Percentiles rank a stretch among this genome's conserved stretches.
These are phyloP conservation scores for Listronotus bonariensis DNA, from an alignment of 1,140 invertebrate genomes.

Conservation along the genomic window DNA sequence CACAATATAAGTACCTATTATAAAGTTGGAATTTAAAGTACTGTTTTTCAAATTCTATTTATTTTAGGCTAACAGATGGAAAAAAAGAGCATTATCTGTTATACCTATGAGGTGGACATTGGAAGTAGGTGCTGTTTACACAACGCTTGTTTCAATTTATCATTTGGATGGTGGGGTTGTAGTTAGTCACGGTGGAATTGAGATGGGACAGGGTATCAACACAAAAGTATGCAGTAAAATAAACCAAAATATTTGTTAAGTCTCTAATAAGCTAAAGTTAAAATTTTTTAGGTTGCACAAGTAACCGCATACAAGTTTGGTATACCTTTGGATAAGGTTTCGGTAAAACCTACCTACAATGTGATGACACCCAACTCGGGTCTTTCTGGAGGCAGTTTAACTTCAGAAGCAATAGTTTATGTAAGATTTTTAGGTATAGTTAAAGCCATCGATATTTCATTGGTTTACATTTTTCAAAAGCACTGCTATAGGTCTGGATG, in stretches of 20 bases:
- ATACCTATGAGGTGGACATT: constrained; percentile 71
- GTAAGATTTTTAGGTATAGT: constrained; percentile 56
- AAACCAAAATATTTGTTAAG: too few species aligned
- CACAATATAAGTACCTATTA: too few species aligned
- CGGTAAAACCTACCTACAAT: constrained; percentile 69
- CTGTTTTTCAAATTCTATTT: too few species aligned
- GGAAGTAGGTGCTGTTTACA: constrained; percentile 62
- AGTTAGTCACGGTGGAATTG: constrained; percentile 78
- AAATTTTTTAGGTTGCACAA: constrained; percentile 62
- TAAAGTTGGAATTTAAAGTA: too few species aligned
- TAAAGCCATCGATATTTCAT: too few species aligned
- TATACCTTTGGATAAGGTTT: constrained; percentile 70
- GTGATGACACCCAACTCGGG: constrained; percentile 66
- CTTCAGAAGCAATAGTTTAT: constrained; percentile 62
- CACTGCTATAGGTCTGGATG: too few species aligned
- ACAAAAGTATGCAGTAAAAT: constrained; percentile 53
- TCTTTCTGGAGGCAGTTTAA: constrained; percentile 68
- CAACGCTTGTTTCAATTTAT: constrained; percentile 72
- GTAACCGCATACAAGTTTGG: constrained; percentile 72
- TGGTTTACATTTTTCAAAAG: too few species aligned
- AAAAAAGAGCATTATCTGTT: constrained; percentile 72
- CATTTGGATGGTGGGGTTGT: constrained; percentile 77
- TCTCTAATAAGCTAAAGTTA: too few species aligned
- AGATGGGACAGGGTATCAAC: constrained; percentile 86
- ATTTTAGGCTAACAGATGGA: constrained; percentile 69